These are phyloP conservation scores for Poeciliopsis presidionis DNA, from an alignment of 2,797 vertebrate species.

Conservation along the genomic window DNA sequence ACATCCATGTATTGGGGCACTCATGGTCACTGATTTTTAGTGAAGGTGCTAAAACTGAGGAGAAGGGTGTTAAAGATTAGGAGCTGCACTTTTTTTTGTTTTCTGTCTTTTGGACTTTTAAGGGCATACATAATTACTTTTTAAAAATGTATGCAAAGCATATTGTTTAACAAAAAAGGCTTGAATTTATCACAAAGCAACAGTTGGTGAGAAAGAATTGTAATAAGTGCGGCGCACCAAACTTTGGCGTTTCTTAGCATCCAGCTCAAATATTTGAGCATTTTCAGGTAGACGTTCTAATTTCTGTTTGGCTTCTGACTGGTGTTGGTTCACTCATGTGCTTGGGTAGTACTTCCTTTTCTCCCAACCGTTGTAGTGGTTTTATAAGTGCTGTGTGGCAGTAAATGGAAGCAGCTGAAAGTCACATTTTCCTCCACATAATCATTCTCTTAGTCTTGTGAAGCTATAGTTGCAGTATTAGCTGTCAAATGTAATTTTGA, in stretches of 20 bases:
- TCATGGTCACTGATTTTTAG: neutral
- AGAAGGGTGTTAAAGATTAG: constrained; percentile 16
- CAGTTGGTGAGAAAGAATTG: neutral
- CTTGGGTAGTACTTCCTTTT: neutral
- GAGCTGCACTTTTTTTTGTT: constrained; percentile 19
- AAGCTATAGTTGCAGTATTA: neutral
- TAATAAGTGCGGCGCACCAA: neutral
- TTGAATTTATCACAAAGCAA: neutral
- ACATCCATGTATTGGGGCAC: neutral
- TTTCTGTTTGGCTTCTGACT: neutral
- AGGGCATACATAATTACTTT: neutral
- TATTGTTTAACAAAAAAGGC: neutral
- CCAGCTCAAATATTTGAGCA: neutral
- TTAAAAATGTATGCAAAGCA: too few relatives aligned
- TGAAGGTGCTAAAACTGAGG: neutral
- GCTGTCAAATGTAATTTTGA: neutral
- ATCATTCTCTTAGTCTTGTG: neutral
- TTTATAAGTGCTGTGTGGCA: neutral
- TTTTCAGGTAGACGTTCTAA: neutral
- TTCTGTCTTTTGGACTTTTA: neutral
- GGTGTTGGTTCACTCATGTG: neutral
- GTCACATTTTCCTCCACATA: neutral
- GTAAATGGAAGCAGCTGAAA: neutral
- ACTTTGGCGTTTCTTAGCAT: neutral
- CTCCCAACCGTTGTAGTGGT: neutral